Conservation (phyloP, 2,797 vertebrate genomes). For the Naso thynnoides region DNA sequence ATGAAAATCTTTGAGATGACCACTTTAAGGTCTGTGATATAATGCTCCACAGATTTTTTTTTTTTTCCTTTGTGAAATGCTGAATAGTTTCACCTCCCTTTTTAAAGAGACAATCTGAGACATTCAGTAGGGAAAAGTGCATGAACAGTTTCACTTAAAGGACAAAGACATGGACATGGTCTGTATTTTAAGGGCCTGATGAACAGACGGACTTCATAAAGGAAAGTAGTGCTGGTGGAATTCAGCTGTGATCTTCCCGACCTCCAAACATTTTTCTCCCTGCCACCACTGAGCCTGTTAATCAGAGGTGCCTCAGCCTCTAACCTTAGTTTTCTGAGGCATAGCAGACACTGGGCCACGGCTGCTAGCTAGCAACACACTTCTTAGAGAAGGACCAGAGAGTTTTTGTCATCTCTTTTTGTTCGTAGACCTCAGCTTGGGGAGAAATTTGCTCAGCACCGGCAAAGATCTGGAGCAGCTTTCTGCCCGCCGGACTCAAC, state of each 20-base stretch:
- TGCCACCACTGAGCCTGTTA: constrained; percentile 36
- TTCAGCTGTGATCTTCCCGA: constrained; percentile 18
- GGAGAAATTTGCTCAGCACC: constrained; percentile 56
- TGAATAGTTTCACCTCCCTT: neutral
- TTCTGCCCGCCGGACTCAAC: constrained; percentile 67
- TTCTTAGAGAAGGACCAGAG: constrained; percentile 27
- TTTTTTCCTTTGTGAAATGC: neutral
- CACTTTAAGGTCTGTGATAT: too few relatives aligned
- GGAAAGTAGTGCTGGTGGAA: neutral
- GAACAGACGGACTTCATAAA: neutral
- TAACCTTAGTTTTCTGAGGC: constrained; percentile 11
- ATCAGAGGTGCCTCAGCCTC: constrained; percentile 11
- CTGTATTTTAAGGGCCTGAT: neutral
- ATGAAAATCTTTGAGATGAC: too few relatives aligned
- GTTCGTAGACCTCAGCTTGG: constrained; percentile 48
- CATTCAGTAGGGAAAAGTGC: neutral
- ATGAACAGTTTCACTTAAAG: neutral
- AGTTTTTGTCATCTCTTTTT: constrained; percentile 60
- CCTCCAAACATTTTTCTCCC: constrained; percentile 9
- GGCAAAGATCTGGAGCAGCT: constrained; percentile 73
- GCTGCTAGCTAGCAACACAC: constrained; percentile 31
- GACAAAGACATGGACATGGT: neutral
- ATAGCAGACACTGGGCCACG: neutral
- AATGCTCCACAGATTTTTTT: neutral
- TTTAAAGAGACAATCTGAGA: neutral